Base-by-base conservation (phyloP, 2,888 invertebrate species). In the Eupithecia vulgata region DNA sequence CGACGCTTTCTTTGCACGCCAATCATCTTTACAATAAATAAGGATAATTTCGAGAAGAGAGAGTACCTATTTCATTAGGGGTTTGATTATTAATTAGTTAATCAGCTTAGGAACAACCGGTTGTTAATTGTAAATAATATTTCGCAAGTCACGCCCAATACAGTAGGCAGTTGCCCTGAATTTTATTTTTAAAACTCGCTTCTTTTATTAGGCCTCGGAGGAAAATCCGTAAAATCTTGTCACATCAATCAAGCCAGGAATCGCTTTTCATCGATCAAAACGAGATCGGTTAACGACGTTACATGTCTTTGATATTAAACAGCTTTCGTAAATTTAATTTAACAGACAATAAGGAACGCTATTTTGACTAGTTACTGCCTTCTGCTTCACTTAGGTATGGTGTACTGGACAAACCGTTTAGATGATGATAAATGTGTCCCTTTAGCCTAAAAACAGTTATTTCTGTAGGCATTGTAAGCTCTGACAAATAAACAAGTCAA, bases 241-340 rank as follows among this genome's bases (percentile, higher is more conserved):
- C 85, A 80, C 86, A 89, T 91, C 88, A 88, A 90, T 90, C 90
- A 89, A 87, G 85, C 79, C 83, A 81, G 80, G 79, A 83, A 85
- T 85, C 82, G 82, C 81, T 86, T 88, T 88, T 86, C 85, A 87
- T 87, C 87, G 83, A 84, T 85, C 84, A 87, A 84, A 85, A 85
- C 84, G 79, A 81, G 81, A 78, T 81, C 75, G 73, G 76, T 75
- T 76, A 79, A 77, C 72, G 72, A 76, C 68, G 72, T 76, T 69
- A 73, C 67, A 68, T 74, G 64, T 72, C 65, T 73, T 69, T 71
- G 25, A 71, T 74, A 74, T 74, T 68, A 71, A 74, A 74, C 15
- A 66, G 17, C 68, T 35, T 40, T 68, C 57, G 6, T 34, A 61
- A 61, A 68, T 72, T 59, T 30, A 68, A 25, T 57, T 57, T 1